These are phyloP conservation scores for Trisateles emortualis DNA, from an alignment of 2,888 invertebrate genomes.

Conservation along the genomic window DNA sequence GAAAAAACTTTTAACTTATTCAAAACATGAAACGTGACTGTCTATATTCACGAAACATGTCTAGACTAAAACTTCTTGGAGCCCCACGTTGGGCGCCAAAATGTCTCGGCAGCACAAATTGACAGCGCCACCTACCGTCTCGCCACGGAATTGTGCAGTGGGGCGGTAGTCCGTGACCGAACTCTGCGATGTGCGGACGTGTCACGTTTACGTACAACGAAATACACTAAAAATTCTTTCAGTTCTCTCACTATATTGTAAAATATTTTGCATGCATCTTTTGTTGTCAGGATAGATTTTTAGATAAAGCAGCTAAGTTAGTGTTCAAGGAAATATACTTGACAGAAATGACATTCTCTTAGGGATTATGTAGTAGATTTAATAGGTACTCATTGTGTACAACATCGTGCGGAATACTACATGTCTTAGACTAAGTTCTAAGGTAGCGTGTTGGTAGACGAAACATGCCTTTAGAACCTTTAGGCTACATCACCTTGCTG, in stretches of 20 bases:
- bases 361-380: no score
- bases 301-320: no score
- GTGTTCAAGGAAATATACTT: no score
- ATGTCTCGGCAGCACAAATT: conserved; percentile 66
- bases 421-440: no score
- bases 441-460: no score
- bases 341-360: no score
- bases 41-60: conserved; percentile 42
- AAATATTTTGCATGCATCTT: not conserved
- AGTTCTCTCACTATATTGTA: not conserved
- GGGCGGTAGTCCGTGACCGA: conserved; percentile 73
- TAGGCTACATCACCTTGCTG: no score
- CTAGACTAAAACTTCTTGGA: conserved; percentile 33
- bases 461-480: no score
- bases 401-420: no score
- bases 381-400: no score
- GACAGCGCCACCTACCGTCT: conserved; percentile 77
- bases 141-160: conserved; percentile 59
- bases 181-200: conserved; percentile 69
- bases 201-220: conserved; percentile 65
- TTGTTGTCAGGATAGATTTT: not conserved
- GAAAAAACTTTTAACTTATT: conserved; percentile 24
- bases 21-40: conserved; percentile 35
- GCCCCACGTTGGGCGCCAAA: conserved; percentile 72
- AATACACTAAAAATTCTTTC: conserved; percentile 62